Evolutionary conservation across 2,888 invertebrate species (phyloP).

Genomic region (Ceraclea dissimilis): DNA sequence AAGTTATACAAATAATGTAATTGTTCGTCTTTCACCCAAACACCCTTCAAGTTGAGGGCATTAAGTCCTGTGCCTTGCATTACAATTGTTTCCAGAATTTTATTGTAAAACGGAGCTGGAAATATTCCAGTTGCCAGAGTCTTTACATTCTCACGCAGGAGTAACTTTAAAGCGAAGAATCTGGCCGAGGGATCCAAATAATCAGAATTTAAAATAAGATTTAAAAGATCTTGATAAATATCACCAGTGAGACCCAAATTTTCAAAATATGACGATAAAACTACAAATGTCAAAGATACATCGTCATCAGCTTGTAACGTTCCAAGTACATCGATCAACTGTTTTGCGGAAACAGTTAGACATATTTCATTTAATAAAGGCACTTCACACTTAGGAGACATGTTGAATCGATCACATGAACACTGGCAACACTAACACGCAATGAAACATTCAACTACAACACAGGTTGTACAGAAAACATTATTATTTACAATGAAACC

Average conservation of each 20-base stretch:
- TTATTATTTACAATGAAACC: conserved; percentile 4
- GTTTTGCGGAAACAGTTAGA: conserved; percentile 52
- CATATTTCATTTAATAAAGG: conserved; percentile 52
- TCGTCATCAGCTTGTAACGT: conserved; percentile 55
- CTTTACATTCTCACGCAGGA: conserved; percentile 59
- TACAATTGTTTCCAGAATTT: conserved; percentile 57
- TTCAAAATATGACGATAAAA: conserved; percentile 53
- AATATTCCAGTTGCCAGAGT: conserved; percentile 61
- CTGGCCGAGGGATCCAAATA: conserved; percentile 60
- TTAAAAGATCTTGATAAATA: conserved; percentile 60
- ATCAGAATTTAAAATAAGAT: conserved; percentile 56
- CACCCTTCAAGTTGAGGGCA: conserved; percentile 60
- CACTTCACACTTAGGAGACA: conserved; percentile 60
- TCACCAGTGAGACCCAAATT: conserved; percentile 57
- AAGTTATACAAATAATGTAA: conserved; percentile 54
- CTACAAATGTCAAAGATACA: conserved; percentile 49
- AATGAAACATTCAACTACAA: conserved; percentile 1
- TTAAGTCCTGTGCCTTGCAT: conserved; percentile 57
- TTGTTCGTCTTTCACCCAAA: conserved; percentile 66
- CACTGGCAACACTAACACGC: neutral
- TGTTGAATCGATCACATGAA: conserved; percentile 28
- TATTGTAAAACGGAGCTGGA: conserved; percentile 63
- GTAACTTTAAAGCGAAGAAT: conserved; percentile 56
- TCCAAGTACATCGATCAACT: conserved; percentile 54
- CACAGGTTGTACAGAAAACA: neutral